Evolutionary conservation across 2,113 vertebrate genomes (phyloP), one percentile per base, ranked within the genome.

Genomic region (Urocynchramus pylzowi): DNA sequence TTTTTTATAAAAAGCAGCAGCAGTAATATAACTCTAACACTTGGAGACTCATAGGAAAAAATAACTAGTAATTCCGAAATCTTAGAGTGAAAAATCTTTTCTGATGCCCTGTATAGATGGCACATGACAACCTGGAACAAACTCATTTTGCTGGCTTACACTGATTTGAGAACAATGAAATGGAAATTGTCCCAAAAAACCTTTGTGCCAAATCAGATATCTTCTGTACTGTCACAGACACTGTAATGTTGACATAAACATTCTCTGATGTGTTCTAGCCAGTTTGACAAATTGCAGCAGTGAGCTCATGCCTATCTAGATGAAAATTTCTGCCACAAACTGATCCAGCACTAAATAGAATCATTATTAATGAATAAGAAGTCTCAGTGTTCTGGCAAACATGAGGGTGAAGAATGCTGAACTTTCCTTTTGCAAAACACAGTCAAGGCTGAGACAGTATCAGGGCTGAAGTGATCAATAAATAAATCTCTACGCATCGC

Each of bases 221-320:
- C 31, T 76, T 70, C 79, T 77, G 75, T 83, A 71, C 79, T 96
- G 67, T 54, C 79, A 93, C 63, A 97, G 70, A 93, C 57, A 65
- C 7, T 26, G 39, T 23, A 64, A 75, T 20, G 12, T 50, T 88
- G 86, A 83, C 86, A 92, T 57, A 89, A 94, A 84, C 64, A 84
- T 24, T 57, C 1, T 24, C 33, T 70, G 61, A 44, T 57, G 49
- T 57, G 54, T 67, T 90, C 89, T 35, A 63, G 56, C 50, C 64
- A 81, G 56, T 59, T 2, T 65, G 73, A 95, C 64, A 57, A 92
- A 81, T 3, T 22, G 30, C 41, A 90, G 63, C 79, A 90, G n/a
- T 42, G 60, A 96, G 76, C 52, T 96, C 63, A 74, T 18, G 68
- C 42, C 60, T 74, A 67, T 63, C 79, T 63, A 88, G 75, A 78